Percentiles rank a stretch among this genome's conserved stretches.
phyloP scores from a whole-genome alignment of 2,797 vertebrate species.

The Eulemur albifrons region DNA sequence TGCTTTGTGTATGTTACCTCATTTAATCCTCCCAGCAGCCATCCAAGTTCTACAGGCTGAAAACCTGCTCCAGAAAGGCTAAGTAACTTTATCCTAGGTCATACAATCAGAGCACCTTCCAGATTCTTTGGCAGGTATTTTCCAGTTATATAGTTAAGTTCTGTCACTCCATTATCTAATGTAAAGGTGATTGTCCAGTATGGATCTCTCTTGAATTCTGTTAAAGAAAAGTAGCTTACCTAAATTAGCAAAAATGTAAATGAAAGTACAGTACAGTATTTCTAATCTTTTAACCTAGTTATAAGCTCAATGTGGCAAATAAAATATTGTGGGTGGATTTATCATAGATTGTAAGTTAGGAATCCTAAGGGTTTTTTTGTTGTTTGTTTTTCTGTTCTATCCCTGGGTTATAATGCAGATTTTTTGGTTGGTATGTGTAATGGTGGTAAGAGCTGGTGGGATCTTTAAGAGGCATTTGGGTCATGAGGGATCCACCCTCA shows the following conservation, averaged over 20 bases:
- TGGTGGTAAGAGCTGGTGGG: background rate
- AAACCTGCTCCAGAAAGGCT: background rate
- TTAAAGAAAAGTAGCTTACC: conserved; percentile 20
- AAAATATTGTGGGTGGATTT: conserved; percentile 2
- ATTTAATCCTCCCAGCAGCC: background rate
- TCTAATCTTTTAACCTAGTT: background rate
- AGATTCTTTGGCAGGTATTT: background rate
- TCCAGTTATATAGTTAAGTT: background rate
- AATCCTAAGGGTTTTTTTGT: background rate
- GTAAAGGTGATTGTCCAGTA: background rate
- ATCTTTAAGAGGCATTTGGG: background rate
- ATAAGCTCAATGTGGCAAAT: background rate
- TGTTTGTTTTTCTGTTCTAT: conserved; percentile 29
- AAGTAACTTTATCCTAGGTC: background rate
- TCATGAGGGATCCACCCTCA: background rate
- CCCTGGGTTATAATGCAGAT: background rate
- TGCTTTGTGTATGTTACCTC: background rate
- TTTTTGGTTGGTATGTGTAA: background rate
- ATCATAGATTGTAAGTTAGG: background rate
- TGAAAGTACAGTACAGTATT: conserved; percentile 17
- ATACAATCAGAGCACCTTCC: background rate
- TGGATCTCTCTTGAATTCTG: background rate
- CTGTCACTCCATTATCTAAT: background rate
- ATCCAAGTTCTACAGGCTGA: background rate
- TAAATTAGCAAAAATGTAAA: background rate